Evolutionary conservation across 2,797 vertebrate genomes (phyloP).

Genomic region (Limnodromus scolopaceus): DNA sequence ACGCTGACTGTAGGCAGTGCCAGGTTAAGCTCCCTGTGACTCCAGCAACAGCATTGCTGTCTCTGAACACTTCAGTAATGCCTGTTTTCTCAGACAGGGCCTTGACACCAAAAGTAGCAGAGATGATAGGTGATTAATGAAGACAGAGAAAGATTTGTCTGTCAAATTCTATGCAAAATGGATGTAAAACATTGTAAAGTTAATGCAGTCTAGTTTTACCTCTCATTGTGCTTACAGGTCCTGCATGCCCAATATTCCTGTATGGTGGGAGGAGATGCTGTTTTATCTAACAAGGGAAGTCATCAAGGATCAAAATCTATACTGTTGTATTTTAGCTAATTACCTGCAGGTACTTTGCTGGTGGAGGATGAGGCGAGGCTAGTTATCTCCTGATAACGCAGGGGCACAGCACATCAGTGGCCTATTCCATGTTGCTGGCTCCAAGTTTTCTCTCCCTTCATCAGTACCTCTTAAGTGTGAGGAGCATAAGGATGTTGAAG

Average conservation of each 20-base stretch:
- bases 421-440: neutral
- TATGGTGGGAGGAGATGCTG: neutral
- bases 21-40: neutral
- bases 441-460: neutral
- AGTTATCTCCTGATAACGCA: neutral
- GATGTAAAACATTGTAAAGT: neutral
- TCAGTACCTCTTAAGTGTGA: neutral
- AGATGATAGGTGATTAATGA: slow-evolving; percentile 10
- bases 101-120: slow-evolving; percentile 25
- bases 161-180: neutral
- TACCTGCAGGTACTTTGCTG: neutral
- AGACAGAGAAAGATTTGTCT: slow-evolving; percentile 30
- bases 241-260: neutral
- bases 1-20: neutral
- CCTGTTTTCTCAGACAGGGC: neutral
- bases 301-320: neutral
- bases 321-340: neutral
- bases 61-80: neutral
- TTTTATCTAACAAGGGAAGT: neutral
- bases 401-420: rapidly evolving
- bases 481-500: neutral
- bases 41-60: neutral
- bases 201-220: neutral
- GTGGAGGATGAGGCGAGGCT: neutral
- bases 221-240: neutral